Percentiles rank a stretch among this genome's conserved stretches.
Conservation (phyloP, 1,140 invertebrate genomes). For the Drosophila busckii region DNA sequence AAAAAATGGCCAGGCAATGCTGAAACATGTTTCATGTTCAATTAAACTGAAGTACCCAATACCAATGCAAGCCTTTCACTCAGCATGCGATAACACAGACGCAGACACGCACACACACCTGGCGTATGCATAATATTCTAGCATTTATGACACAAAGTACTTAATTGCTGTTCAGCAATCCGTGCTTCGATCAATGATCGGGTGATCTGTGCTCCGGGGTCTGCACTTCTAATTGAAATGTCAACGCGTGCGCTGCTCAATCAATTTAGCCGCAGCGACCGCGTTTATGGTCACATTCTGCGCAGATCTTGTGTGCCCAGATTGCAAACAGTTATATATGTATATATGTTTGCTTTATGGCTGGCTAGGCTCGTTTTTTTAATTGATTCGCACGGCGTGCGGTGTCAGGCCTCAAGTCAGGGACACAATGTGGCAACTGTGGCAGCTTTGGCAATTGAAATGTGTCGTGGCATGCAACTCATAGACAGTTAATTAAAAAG, state of each 20-base stretch:
- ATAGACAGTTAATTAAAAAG: constrained; percentile 31
- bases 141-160: constrained; percentile 30
- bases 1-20: constrained; percentile 11
- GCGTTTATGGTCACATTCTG: constrained; percentile 16
- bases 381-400: constrained; percentile 29
- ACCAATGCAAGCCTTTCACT: constrained; percentile 46
- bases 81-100: neutral
- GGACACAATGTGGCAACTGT: constrained; percentile 26
- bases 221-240: constrained; percentile 42
- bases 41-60: constrained; percentile 35
- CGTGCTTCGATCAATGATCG: too few relatives aligned
- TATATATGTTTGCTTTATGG: constrained; percentile 25
- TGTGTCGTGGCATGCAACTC: constrained; percentile 19
- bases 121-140: constrained; percentile 36
- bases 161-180: constrained; percentile 31
- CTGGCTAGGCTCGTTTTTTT: constrained; percentile 13
- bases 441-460: constrained; percentile 12
- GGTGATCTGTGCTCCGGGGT: too few relatives aligned
- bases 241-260: constrained; percentile 42
- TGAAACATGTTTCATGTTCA: constrained; percentile 46
- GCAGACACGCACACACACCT: neutral
- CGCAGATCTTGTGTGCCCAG: constrained; percentile 16
- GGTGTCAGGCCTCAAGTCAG: constrained; percentile 32
- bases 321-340: constrained; percentile 25
- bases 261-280: constrained; percentile 21